Percentiles rank a stretch among this genome's conserved stretches.
phyloP scores from a whole-genome alignment of 2,797 vertebrate species.

The Acrocephalus scirpaceus region DNA sequence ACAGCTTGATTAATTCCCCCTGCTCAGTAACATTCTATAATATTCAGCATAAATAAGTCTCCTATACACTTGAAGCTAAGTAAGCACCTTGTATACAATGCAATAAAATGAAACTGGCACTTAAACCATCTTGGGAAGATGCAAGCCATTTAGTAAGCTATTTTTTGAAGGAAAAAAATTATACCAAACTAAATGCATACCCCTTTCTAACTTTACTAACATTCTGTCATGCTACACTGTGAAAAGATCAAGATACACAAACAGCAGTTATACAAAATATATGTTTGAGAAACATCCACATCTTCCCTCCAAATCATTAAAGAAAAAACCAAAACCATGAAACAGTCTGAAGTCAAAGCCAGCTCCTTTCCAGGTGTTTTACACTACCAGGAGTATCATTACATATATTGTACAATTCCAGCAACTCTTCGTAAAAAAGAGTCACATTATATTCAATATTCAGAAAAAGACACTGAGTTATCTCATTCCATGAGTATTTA shows the following conservation, averaged over 20 bases:
- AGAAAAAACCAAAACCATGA: not conserved
- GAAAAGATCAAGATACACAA: not conserved
- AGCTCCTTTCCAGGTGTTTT: not conserved
- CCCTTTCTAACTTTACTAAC: not conserved
- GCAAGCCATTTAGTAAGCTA: not conserved
- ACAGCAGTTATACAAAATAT: not conserved
- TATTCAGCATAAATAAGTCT: not conserved
- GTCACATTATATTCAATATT: not conserved
- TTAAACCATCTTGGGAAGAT: not conserved
- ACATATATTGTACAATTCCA: not conserved
- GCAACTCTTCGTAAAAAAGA: not conserved
- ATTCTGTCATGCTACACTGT: not conserved
- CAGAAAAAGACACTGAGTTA: not conserved
- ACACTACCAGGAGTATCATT: not conserved
- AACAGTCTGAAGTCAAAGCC: not conserved
- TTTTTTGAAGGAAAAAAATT: not conserved
- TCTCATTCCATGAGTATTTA: not conserved
- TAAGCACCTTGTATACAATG: not conserved
- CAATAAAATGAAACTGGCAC: not conserved
- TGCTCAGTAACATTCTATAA: not conserved
- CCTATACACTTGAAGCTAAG: not conserved
- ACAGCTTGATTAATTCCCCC: not conserved
- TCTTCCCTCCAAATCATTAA: not conserved
- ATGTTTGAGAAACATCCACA: not conserved
- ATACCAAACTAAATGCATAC: not conserved